Base-by-base conservation (phyloP, 2,888 invertebrate species). In the Beris morrisii region DNA sequence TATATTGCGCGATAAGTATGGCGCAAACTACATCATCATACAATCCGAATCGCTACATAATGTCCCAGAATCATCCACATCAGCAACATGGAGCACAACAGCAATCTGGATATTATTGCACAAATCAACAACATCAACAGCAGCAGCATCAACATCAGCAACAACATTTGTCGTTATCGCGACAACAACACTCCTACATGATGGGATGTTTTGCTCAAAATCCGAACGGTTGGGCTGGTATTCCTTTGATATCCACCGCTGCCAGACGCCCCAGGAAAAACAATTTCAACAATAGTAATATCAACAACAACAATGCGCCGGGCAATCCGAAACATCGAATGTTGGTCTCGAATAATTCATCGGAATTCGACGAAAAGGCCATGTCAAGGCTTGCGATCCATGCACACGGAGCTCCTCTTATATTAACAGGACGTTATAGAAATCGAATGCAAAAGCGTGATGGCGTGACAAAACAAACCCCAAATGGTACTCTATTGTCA, bases 361-460 rank as follows among this genome's bases (percentile, higher is more conserved):
- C 66, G 38, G 73, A 74, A 22, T 74, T 71, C 54, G 73, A 73
- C 68, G 70, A 72, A 12, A 73, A 67, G 57, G 71, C 74, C 12
- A 85, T 92, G 70, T 87, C 91, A 9, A 87, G 90, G 73, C 80
- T 93, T 70, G 92, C 92, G 12, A 88, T 90, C 75, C 92, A 93
- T 79, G 90, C 92, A 5, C 92, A 92, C 77, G 93, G 93, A 52
- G 90, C 89, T 53, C 93, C 93, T n/a, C 83, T 93, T 69, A 90
- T 93, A 72, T 84, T 91, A 68, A 83, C 90, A 73, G 86, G 88
- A 72, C 83, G 86, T 73, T 87, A 86, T 78, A 64, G 70, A 28
- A 64, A 67, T 58, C 48, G 71, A 7, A 44, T 69, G 4, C 50
- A 84, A 82, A 75, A 77, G 61, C 71, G 73, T 44, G 56, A 54